Conservation (phyloP, 2,113 vertebrate species). For the Grus americana region DNA sequence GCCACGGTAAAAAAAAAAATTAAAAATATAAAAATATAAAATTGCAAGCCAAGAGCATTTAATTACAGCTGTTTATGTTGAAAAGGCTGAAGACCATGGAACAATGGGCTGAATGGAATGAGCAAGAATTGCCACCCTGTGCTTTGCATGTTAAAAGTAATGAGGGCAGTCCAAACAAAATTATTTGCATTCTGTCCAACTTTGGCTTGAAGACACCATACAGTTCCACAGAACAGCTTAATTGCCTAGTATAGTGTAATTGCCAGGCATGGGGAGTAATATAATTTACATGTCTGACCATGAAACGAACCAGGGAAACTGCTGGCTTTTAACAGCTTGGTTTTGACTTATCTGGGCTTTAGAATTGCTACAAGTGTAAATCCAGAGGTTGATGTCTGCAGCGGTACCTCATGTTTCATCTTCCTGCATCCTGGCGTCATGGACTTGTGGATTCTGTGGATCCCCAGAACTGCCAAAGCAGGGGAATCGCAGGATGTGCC, state of each 20-base stretch:
- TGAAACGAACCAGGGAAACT: neutral
- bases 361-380: neutral
- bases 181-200: slow-evolving; percentile 46
- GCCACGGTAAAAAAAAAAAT: neutral
- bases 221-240: slow-evolving; percentile 22
- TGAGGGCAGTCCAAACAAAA: slow-evolving; percentile 61
- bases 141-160: slow-evolving; percentile 63
- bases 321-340: neutral
- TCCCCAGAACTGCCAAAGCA: neutral
- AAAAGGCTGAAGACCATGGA: slow-evolving; percentile 13
- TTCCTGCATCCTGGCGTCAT: neutral
- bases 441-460: neutral
- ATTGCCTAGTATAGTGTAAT: slow-evolving; percentile 2
- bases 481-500: neutral
- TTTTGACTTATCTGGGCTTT: slow-evolving; percentile 12
- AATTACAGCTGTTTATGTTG: slow-evolving; percentile 23
- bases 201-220: slow-evolving; percentile 21
- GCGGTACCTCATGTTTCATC: neutral
- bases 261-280: neutral
- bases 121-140: slow-evolving; percentile 30
- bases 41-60: neutral
- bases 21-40: no score
- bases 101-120: neutral
- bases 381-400: neutral
- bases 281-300: slow-evolving; percentile 40